phyloP scores from a whole-genome alignment of 1,140 invertebrate species.

The Rhyzopertha dominica region DNA sequence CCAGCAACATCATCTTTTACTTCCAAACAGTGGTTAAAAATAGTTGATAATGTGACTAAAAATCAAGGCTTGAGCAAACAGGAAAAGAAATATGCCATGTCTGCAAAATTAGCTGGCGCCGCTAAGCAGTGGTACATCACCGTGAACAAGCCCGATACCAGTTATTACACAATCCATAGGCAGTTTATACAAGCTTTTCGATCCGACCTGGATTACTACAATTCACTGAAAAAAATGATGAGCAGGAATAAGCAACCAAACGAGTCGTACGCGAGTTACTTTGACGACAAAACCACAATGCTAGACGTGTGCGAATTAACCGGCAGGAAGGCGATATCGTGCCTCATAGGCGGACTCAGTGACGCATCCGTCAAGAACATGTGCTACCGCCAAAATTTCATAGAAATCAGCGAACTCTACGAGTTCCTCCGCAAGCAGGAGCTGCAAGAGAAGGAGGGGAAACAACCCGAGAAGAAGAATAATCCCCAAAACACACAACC shows the following conservation, averaged over 20 bases:
- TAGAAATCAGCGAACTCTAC: constrained; percentile 8
- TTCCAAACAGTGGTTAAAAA: constrained; percentile 8
- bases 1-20: constrained; percentile 4
- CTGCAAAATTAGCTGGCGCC: constrained; percentile 10
- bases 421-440: constrained; percentile 8
- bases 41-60: constrained; percentile 5
- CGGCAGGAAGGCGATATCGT: constrained; percentile 16
- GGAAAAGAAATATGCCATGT: constrained; percentile 14
- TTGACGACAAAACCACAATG: constrained; percentile 15
- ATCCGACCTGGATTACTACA: constrained; percentile 14
- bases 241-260: constrained; percentile 7
- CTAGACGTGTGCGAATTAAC: constrained; percentile 13
- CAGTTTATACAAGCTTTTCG: constrained; percentile 12
- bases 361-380: constrained; percentile 7
- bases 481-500: not conserved
- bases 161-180: constrained; percentile 6
- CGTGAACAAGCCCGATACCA: constrained; percentile 5
- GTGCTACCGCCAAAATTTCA: constrained; percentile 14
- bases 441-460: constrained; percentile 1
- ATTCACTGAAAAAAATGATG: constrained; percentile 9
- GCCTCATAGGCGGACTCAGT: constrained; percentile 14
- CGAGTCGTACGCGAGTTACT: constrained; percentile 14
- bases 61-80: constrained; percentile 8
- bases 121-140: constrained; percentile 18
- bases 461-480: not conserved